Base-by-base conservation (phyloP, 2,888 invertebrate genomes). In the Gandaritis pyraliata region DNA sequence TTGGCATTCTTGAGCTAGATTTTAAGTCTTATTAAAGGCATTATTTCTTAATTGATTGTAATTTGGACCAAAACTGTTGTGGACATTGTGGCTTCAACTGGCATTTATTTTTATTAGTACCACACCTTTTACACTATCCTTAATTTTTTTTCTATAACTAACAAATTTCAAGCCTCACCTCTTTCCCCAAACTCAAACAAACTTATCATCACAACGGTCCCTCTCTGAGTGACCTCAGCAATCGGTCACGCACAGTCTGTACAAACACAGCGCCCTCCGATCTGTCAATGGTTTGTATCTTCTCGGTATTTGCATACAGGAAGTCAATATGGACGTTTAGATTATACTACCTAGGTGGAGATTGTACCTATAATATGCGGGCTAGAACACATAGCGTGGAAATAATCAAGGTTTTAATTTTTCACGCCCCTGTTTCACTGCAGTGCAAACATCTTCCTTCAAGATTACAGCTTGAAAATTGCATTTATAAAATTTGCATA, bases 191-290 rank as follows among this genome's bases (percentile, higher is more conserved):
- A 51, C 29, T 13, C 53, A 53, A 59, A 59, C 33, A 58, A 49
- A 30, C 57, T 61, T 63, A 60, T 65, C 61, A 11, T 41, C 49
- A 56, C 55, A 53, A 63, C 48, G 63, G 64, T 68, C 75, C 79
- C 80, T 81, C 81, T 82, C 61, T 75, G 64, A 63, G 67, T 74
- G 81, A 86, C 84, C 87, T 81, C 80, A 13, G 51, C 78, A 78
- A 87, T 87, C 87, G 87, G 86, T 86, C 87, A 86, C 70, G 13
- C 46, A 33, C 33, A 58, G 57, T 64, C 67, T 77, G 70, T 67
- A 74, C 74, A 83, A 87, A 87, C 75, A 87, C 63, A 65, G 72
- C 78, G 77, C 84, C 85, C 83, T 84, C 74, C 77, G 75, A 82
- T 85, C 81, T 82, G 81, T 83, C 77, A 82, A 83, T 77, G 84